Percentiles rank a stretch among this genome's conserved stretches.
phyloP scores from a whole-genome alignment of 2,888 invertebrate genomes.

The Spilosoma lubricipeda region DNA sequence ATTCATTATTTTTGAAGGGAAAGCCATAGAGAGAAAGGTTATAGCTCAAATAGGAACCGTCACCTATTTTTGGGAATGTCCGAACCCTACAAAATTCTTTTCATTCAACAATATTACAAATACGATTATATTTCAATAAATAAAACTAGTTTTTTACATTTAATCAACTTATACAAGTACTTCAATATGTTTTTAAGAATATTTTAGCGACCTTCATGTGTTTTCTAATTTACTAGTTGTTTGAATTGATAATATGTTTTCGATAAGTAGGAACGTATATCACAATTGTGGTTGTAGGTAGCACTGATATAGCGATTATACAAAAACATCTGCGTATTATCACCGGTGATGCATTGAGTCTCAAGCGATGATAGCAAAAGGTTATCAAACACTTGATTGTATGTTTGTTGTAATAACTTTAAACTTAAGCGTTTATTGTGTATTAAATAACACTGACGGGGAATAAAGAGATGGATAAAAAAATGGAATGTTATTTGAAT shows the following conservation, averaged over 20 bases:
- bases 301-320: neutral
- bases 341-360: neutral
- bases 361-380: neutral
- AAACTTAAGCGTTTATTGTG: no score
- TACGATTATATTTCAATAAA: no score
- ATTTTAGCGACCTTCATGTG: no score
- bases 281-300: neutral
- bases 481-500: no score
- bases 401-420: no score
- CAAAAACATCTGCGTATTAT: neutral
- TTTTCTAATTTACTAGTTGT: neutral
- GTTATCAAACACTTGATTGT: neutral
- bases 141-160: neutral
- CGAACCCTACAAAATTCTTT: no score
- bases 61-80: neutral
- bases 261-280: no score
- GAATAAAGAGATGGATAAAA: neutral
- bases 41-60: no score
- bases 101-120: no score
- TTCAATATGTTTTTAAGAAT: no score
- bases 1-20: neutral
- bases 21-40: neutral
- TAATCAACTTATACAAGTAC: no score
- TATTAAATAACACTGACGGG: neutral
- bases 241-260: neutral